Evolutionary conservation across 2,113 vertebrate genomes (phyloP).

Genomic region (Pedetes capensis): DNA sequence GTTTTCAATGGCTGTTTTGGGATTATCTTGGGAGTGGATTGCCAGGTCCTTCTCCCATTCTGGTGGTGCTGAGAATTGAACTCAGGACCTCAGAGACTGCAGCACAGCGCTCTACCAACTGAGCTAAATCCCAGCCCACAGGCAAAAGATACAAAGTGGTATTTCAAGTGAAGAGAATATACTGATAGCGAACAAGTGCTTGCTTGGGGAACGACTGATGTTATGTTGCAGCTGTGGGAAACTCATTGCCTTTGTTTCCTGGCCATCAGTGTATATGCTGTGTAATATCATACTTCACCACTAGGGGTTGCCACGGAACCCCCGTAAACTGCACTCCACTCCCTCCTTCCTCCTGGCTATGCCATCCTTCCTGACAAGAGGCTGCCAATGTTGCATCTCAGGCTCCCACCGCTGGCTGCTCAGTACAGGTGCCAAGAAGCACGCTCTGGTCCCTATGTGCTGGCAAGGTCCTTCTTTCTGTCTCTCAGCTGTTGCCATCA

Average conservation of each 20-base stretch:
- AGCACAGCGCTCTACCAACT: too few relatives aligned
- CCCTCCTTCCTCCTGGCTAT: accelerated
- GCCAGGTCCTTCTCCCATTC: too few relatives aligned
- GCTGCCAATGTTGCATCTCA: neutral
- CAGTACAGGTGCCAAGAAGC: neutral
- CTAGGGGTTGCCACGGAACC: neutral
- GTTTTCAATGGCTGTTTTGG: too few relatives aligned
- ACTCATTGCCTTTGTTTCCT: accelerated
- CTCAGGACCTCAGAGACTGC: too few relatives aligned
- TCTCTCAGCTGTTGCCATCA: neutral
- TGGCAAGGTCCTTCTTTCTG: neutral
- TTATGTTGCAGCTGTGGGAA: neutral
- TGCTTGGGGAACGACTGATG: neutral
- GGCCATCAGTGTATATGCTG: neutral
- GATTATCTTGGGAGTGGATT: too few relatives aligned
- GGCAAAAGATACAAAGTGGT: neutral
- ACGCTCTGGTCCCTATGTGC: neutral
- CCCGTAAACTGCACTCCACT: neutral
- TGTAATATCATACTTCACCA: neutral
- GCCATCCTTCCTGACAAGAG: neutral
- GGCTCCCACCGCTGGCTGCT: neutral
- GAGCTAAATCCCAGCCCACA: too few relatives aligned
- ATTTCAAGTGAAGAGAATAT: neutral
- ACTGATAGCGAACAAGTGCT: neutral
- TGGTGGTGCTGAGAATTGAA: too few relatives aligned